These are phyloP conservation scores for Philereme vetulata DNA, from an alignment of 2,888 invertebrate species.

Conservation along the genomic window DNA sequence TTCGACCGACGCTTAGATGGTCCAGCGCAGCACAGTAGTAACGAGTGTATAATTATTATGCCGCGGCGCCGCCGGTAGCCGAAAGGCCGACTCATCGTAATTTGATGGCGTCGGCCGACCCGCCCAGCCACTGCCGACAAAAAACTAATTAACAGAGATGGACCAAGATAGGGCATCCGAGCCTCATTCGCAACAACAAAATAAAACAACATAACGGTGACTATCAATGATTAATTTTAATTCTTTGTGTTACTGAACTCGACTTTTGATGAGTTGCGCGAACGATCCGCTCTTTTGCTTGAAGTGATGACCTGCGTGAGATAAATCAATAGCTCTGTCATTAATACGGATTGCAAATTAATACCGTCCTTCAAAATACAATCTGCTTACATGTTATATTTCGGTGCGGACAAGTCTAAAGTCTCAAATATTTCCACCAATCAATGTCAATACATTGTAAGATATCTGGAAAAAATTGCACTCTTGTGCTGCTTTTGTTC, in stretches of 20 bases:
- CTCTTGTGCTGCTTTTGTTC: not conserved
- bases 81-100: conserved; percentile 83
- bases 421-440: not conserved
- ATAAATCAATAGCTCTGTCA: conserved; percentile 24
- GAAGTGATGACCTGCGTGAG: conserved; percentile 19
- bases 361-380: conserved; percentile 14
- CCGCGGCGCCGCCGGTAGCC: conserved; percentile 76
- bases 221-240: conserved; percentile 55
- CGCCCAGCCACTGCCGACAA: conserved; percentile 73
- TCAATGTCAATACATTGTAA: not conserved
- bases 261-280: conserved; percentile 40
- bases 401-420: conserved; percentile 6
- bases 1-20: conserved; percentile 33
- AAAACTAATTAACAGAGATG: conserved; percentile 83
- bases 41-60: conserved; percentile 82
- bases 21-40: conserved; percentile 78
- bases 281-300: conserved; percentile 29
- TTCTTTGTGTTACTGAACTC: conserved; percentile 45
- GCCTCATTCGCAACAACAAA: conserved; percentile 68
- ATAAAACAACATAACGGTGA: conserved; percentile 58
- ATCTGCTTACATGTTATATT: conserved; percentile 16
- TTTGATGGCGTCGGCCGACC: conserved; percentile 81
- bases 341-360: conserved; percentile 21
- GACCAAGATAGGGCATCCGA: conserved; percentile 59
- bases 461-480: not conserved